phyloP scores from a whole-genome alignment of 2,888 invertebrate genomes.

The Meandrusa payeni region DNA sequence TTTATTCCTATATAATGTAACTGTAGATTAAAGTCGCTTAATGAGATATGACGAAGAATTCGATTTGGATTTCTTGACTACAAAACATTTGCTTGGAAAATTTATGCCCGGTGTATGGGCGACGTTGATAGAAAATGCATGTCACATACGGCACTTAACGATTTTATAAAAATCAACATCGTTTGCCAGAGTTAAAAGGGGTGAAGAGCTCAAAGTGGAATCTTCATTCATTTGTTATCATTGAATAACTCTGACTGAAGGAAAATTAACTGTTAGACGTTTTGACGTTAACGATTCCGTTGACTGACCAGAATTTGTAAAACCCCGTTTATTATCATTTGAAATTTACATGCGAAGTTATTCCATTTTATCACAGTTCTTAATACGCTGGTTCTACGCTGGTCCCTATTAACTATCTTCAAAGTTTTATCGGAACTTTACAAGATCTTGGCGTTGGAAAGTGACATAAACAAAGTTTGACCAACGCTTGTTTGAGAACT shows the following conservation, averaged over 20 bases:
- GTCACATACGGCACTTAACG: too few species aligned
- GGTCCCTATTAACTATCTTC: conserved; percentile 8
- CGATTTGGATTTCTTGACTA: too few species aligned
- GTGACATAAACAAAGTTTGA: conserved; percentile 10
- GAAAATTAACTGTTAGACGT: conserved; percentile 9
- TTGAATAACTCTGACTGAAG: conserved; percentile 2
- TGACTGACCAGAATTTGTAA: conserved; percentile 4
- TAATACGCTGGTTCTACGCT: conserved; percentile 5
- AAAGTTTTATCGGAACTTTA: conserved; percentile 20
- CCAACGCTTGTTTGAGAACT: neutral
- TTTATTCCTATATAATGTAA: too few species aligned
- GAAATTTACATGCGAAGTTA: neutral
- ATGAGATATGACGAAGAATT: too few species aligned
- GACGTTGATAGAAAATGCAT: too few species aligned
- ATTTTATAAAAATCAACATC: too few species aligned
- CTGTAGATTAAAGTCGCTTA: too few species aligned
- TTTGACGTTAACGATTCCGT: conserved; percentile 6
- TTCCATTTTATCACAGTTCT: conserved; percentile 3
- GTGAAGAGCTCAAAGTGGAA: too few species aligned
- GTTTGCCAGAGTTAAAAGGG: too few species aligned
- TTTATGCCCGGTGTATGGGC: too few species aligned
- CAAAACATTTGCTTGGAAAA: too few species aligned
- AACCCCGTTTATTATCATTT: conserved; percentile 4
- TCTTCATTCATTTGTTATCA: neutral
- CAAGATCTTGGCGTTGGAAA: conserved; percentile 14